Percentiles rank a stretch among this genome's conserved stretches.
phyloP scores from a whole-genome alignment of 1,140 invertebrate genomes.

The Pomacea maculata region DNA sequence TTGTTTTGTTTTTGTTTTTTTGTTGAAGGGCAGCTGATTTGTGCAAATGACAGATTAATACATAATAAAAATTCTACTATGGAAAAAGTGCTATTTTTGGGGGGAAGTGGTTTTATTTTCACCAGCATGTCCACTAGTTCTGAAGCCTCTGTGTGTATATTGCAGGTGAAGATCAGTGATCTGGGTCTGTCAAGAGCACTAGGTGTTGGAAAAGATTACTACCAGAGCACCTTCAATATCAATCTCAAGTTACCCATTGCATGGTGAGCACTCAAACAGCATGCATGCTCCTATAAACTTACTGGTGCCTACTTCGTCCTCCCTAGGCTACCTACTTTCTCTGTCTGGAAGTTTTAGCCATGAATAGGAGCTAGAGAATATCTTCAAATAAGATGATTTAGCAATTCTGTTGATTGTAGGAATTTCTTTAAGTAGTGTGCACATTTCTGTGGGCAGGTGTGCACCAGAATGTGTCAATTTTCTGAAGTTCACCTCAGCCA shows the following conservation, averaged over 20 bases:
- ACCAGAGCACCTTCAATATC: slow-evolving; percentile 98
- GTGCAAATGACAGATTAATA: background rate
- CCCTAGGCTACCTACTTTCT: background rate
- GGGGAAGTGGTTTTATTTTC: background rate
- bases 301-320: background rate
- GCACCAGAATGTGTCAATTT: slow-evolving; percentile 98
- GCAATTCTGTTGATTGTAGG: background rate
- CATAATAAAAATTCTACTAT: background rate
- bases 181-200: slow-evolving; percentile 94
- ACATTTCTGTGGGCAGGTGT: slow-evolving; percentile 70
- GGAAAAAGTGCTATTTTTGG: background rate
- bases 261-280: slow-evolving; percentile 74
- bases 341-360: background rate
- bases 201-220: slow-evolving; percentile 98
- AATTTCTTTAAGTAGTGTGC: background rate
- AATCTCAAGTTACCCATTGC: slow-evolving; percentile 97
- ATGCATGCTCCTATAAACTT: background rate
- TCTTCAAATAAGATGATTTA: background rate
- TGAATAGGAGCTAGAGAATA: background rate
- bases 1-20: background rate
- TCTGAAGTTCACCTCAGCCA: slow-evolving; percentile 92
- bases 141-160: background rate
- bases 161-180: slow-evolving; percentile 92
- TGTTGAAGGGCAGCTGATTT: background rate
- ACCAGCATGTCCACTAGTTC: background rate